These are phyloP conservation scores for Brotogeris chrysoptera DNA, from an alignment of 2,797 vertebrate species.

Conservation along the genomic window DNA sequence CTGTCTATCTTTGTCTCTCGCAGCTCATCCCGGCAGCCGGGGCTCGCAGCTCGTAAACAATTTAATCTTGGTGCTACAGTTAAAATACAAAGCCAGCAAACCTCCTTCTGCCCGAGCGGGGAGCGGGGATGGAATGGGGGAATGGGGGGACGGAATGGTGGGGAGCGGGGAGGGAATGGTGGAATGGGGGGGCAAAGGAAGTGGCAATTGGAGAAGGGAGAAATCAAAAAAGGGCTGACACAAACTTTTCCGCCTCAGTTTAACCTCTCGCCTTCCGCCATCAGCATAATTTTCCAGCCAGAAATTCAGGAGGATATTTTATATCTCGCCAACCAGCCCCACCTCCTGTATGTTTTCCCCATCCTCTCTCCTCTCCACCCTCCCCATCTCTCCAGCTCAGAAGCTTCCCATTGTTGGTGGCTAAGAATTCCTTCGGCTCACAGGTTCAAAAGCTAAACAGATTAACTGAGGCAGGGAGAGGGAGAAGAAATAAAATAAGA, in stretches of 20 bases:
- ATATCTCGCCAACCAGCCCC: background rate
- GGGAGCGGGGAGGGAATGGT: background rate
- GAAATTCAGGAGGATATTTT: conserved; percentile 53
- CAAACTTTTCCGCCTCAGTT: conserved; percentile 75
- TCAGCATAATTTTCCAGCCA: conserved; percentile 73
- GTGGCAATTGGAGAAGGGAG: background rate
- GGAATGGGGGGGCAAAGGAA: background rate
- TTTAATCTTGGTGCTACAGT: conserved; percentile 99
- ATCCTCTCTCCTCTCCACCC: conserved; percentile 41
- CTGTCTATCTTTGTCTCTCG: conserved; percentile 97
- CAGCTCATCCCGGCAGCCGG: conserved; percentile 91
- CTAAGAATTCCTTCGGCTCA: background rate
- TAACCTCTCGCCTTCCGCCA: conserved; percentile 47
- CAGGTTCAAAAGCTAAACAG: conserved; percentile 26
- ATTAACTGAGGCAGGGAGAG: background rate
- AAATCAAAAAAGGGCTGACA: conserved; percentile 67
- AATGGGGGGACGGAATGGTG: background rate
- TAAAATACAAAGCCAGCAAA: conserved; percentile 83
- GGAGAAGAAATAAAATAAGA: background rate
- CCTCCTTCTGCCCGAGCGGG: conserved; percentile 53
- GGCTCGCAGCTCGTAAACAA: conserved; percentile 95
- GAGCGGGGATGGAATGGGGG: background rate
- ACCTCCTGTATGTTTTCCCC: background rate
- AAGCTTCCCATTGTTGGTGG: background rate
- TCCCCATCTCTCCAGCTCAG: background rate